Evolutionary conservation across 1,140 invertebrate genomes (phyloP), one percentile per base, ranked within the genome.

Genomic region (Heliconius melpomene): DNA sequence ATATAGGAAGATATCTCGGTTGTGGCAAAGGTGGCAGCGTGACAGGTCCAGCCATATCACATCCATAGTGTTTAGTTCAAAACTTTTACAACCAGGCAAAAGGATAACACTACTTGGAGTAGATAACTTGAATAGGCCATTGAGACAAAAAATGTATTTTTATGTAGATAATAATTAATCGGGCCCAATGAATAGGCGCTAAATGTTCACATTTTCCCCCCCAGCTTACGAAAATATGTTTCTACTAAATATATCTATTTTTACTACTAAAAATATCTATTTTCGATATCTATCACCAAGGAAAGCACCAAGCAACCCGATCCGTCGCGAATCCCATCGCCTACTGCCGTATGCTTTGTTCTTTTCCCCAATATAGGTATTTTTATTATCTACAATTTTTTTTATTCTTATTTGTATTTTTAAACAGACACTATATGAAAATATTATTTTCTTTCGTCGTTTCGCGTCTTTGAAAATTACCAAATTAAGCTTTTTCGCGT

Each of bases 21-120:
- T 75, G 71, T 36, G 91, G 91, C 81, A 94, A 82, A 78, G 89
- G 91, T 80, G 93, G 93, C 83, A 94, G 86, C 78, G 86, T 89
- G 72, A 94, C 81, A 80, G 89, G 84, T 76, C 89, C 83, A 86
- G 91, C 91, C 91, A 94, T 93, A 89, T 66, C 60, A 11, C 88
- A 80, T 85, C 87, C 92, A 93, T 93, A 81, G 86, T 90, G 90
- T 83, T 85, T 82, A 82, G 78, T 79, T 82, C 79, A 8, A 38
- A 7, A 26, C 60, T 66, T 66, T 66, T 66, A 66, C 60, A 66
- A 66, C 26, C 9, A 29, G 3, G 26, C 26, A 66, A 66, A 66
- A 66, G 60, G 60, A 66, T 11, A 66, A 66, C 60, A 66, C 60
- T 66, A 16, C 23, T 26, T 60, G 20, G 20, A 66, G 11, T 26